phyloP scores from a whole-genome alignment of 2,113 vertebrate species.

The Parus major region DNA sequence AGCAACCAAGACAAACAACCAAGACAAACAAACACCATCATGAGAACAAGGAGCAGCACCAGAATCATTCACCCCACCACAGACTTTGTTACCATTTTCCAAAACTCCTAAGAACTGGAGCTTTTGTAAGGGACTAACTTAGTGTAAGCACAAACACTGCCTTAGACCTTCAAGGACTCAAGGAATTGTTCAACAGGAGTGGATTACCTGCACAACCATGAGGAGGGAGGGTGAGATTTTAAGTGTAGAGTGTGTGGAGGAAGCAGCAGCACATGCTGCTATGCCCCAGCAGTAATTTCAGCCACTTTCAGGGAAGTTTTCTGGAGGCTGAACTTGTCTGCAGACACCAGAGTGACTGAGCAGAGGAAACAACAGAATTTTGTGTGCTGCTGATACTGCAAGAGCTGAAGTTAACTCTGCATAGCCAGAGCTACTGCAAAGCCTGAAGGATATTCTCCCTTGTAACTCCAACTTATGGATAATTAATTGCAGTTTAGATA shows the following conservation, averaged over 20 bases:
- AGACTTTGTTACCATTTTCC: background rate
- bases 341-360: background rate
- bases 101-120: background rate
- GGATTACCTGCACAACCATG: background rate
- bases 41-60: background rate
- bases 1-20: background rate
- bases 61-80: background rate
- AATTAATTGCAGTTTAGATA: background rate
- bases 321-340: background rate
- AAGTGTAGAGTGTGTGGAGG: background rate
- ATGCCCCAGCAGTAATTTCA: background rate
- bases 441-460: background rate
- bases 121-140: background rate
- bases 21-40: background rate
- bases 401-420: background rate
- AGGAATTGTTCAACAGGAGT: background rate
- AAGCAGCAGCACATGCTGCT: background rate
- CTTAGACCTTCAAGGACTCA: background rate
- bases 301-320: background rate
- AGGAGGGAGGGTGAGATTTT: background rate
- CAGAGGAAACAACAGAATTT: background rate
- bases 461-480: background rate
- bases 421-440: background rate
- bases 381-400: background rate
- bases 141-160: background rate